A percentile compares a stretch with the other conserved stretches of the same genome.
Evolutionary conservation across 2,113 vertebrate species (phyloP).

Genomic region (Nerophis lumbriciformis): DNA sequence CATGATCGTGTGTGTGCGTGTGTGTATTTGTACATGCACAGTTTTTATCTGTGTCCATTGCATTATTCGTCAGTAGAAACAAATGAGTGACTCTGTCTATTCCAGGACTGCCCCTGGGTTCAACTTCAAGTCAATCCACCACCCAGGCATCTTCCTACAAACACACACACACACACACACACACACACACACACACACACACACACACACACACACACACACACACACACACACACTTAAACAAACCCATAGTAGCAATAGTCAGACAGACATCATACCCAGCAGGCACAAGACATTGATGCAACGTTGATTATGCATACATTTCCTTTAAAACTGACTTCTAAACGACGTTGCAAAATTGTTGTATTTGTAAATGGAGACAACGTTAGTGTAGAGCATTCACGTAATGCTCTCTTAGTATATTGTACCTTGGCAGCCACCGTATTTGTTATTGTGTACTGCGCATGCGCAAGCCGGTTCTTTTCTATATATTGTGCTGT

Average conservation of each 20-base stretch:
- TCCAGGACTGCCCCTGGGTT: slow-evolving; percentile 58
- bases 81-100: slow-evolving; percentile 65
- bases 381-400: too few relatives aligned
- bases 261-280: neutral
- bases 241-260: neutral
- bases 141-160: slow-evolving; percentile 18
- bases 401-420: too few relatives aligned
- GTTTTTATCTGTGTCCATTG: slow-evolving; percentile 50
- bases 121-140: slow-evolving; percentile 44
- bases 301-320: too few relatives aligned
- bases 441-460: too few relatives aligned
- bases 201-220: slow-evolving; percentile 6
- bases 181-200: slow-evolving; percentile 6
- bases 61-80: slow-evolving; percentile 71
- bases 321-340: too few relatives aligned
- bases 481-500: too few relatives aligned
- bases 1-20: slow-evolving; percentile 6
- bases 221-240: slow-evolving; percentile 3
- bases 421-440: too few relatives aligned
- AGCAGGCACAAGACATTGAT: neutral
- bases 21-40: neutral
- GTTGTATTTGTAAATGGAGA: too few relatives aligned
- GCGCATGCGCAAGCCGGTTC: too few relatives aligned
- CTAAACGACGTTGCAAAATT: too few relatives aligned
- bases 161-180: slow-evolving; percentile 11